Percentiles rank a stretch among this genome's conserved stretches.
Conservation (phyloP, 2,888 invertebrate species). For the Pyralis farinalis region DNA sequence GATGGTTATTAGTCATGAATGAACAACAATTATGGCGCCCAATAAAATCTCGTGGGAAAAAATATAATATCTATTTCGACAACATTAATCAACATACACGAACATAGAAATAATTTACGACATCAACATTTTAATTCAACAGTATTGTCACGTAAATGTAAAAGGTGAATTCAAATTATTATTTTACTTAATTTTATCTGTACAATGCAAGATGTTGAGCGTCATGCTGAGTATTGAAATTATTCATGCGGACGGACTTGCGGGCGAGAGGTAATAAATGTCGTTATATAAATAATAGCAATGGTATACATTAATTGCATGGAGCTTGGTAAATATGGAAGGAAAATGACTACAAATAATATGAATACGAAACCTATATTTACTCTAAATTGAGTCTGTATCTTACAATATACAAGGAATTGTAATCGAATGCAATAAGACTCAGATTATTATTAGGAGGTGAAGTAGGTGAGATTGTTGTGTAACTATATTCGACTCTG, state of each 20-base stretch:
- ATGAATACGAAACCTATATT: too few species aligned
- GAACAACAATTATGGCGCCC: too few species aligned
- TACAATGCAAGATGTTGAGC: background rate
- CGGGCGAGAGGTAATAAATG: conserved; percentile 20
- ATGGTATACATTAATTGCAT: too few species aligned
- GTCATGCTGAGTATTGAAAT: conserved; percentile 8
- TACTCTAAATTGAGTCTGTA: too few species aligned
- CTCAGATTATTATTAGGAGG: too few species aligned
- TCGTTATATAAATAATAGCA: conserved; percentile 9
- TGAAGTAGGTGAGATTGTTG: too few species aligned
- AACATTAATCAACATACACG: background rate
- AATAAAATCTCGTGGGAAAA: conserved; percentile 1
- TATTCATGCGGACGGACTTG: background rate
- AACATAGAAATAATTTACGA: conserved; percentile 4
- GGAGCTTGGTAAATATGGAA: too few species aligned
- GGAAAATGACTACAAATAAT: too few species aligned
- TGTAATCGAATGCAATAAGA: too few species aligned
- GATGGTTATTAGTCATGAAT: too few species aligned
- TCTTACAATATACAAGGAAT: too few species aligned
- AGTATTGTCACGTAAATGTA: conserved; percentile 4
- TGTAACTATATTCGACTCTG: too few species aligned
- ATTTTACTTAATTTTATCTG: conserved; percentile 5
- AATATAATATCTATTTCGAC: background rate
- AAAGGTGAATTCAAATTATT: conserved; percentile 4
- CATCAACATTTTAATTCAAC: conserved; percentile 1